Percentiles rank a stretch among this genome's conserved stretches.
Conservation (phyloP, 2,797 vertebrate genomes). For the Typhlichthys eigenmanni region DNA sequence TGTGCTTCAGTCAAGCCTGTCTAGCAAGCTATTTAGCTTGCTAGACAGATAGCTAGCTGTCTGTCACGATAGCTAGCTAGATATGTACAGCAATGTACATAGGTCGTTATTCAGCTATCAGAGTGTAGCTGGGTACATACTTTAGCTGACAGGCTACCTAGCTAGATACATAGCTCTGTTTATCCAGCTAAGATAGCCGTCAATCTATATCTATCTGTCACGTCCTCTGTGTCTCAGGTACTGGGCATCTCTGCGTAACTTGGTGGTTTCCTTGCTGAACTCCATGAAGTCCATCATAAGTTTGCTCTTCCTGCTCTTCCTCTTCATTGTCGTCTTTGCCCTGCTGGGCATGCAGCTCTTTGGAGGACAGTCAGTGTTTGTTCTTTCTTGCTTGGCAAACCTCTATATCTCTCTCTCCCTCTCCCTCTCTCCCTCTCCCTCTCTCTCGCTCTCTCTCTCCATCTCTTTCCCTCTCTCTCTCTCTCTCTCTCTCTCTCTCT, state of each 20-base stretch:
- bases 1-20: slow-evolving; percentile 4
- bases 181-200: not conserved
- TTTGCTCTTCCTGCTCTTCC: slow-evolving; percentile 96
- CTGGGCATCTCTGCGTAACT: slow-evolving; percentile 95
- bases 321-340: slow-evolving; percentile 97
- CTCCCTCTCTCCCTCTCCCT: slow-evolving; percentile 7
- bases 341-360: slow-evolving; percentile 98
- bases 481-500: not conserved
- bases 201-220: not conserved
- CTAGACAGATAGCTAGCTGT: not conserved
- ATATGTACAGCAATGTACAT: too few species aligned
- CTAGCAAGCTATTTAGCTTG: not conserved
- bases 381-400: not conserved
- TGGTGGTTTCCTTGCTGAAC: slow-evolving; percentile 94
- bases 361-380: slow-evolving; percentile 90
- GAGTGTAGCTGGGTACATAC: not conserved
- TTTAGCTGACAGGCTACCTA: not conserved
- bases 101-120: too few species aligned
- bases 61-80: not conserved
- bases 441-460: slow-evolving; percentile 13
- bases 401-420: not conserved
- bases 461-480: too few species aligned
- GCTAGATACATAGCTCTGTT: not conserved
- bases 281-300: slow-evolving; percentile 99
- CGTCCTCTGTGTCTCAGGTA: slow-evolving; percentile 77